Evolutionary conservation across 2,888 invertebrate genomes (phyloP), one percentile per base, ranked within the genome.

Genomic region (Chelonus formosanus): DNA sequence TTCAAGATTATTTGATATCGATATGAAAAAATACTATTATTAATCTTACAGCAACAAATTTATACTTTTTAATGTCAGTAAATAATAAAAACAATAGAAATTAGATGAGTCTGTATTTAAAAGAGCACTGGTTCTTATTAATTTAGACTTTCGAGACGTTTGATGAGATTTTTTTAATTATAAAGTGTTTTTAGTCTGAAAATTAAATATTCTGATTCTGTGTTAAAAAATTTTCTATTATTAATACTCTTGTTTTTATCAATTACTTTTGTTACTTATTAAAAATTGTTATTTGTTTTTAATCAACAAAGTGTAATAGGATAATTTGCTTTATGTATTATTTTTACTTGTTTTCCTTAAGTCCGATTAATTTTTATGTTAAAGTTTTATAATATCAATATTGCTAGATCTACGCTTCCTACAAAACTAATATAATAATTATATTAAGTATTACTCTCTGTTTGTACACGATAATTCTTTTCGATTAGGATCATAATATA

Each of bases 391-490:
- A 20, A 20, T 20, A 20, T 20, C 20, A 20, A 20, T 20, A 20
- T 20, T 20, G 20, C 20, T 20, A 20, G 20, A 20, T 20, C 20
- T 20, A 20, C 20, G 20, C 20, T 20, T 20, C 35, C 70, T 72
- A 73, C 36, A 57, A 68, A 71, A 71, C 20, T 20, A 20, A 20
- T 20, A 20, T 20, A 10, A 48, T 48, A 5, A 70, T 71, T 69
- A 71, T 57, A 71, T 20, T 20, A 20, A 20, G 20, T 69, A 71
- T 67, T 69, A 71, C 67, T 69, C 64, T 72, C 69, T 72, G 71
- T 72, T 74, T 72, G 70, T 71, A 72, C 71, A 70, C 57, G 20
- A 67, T 73, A 69, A 73, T 68, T 53, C 56, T 67, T 63, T 74
- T 67, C 57, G 36, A 68, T 50, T 52, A 64, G 62, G 68, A 53